These are phyloP conservation scores for Brachionus sp. DNA, from an alignment of 1,140 invertebrate species.

Conservation along the genomic window DNA sequence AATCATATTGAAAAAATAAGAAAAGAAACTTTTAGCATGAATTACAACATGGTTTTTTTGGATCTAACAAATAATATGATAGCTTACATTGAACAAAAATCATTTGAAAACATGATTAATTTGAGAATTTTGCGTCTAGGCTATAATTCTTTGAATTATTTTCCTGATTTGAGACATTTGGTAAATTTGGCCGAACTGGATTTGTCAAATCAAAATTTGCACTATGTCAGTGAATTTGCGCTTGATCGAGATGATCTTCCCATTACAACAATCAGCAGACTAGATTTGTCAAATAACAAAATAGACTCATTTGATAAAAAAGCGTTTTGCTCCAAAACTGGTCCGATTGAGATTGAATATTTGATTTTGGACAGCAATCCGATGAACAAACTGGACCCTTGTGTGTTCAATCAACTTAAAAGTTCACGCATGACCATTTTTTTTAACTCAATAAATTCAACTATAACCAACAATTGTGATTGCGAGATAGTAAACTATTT, in stretches of 20 bases:
- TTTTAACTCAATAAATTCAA: constrained; percentile 14
- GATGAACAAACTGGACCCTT: background rate
- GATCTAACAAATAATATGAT: constrained; percentile 4
- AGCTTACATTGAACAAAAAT: background rate
- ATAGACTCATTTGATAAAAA: constrained; percentile 25
- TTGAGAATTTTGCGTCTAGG: constrained; percentile 18
- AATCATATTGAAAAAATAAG: background rate
- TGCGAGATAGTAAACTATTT: constrained; percentile 37
- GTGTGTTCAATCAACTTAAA: constrained; percentile 7
- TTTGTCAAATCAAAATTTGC: constrained; percentile 8
- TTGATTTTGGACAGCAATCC: constrained; percentile 21
- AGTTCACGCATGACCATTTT: background rate
- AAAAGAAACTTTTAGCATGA: background rate
- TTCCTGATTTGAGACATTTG: constrained; percentile 4
- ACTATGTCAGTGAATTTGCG: background rate
- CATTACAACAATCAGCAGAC: background rate
- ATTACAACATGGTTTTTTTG: background rate
- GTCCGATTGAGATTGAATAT: background rate
- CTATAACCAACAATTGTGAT: background rate
- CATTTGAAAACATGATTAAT: background rate
- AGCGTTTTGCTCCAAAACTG: background rate
- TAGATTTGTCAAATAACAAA: constrained; percentile 9
- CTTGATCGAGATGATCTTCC: constrained; percentile 4
- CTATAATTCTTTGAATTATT: background rate
- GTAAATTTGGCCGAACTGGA: constrained; percentile 2